These are phyloP conservation scores for Poeciliopsis infans DNA, from an alignment of 2,797 vertebrate genomes.

Conservation along the genomic window DNA sequence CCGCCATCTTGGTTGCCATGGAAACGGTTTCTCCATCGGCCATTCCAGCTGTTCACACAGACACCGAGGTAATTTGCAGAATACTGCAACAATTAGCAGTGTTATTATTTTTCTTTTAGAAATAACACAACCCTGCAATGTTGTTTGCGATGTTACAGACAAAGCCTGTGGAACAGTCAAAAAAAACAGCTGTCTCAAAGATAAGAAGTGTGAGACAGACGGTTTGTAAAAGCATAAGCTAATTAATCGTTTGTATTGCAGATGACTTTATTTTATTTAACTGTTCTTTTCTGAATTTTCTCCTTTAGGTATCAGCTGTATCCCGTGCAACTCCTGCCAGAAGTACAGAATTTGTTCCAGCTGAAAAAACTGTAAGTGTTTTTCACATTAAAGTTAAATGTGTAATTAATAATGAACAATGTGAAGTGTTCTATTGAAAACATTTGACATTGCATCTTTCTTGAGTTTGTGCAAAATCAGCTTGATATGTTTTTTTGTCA, in stretches of 20 bases:
- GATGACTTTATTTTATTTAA: not conserved
- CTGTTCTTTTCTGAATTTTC: not conserved
- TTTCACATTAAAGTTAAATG: too few relatives aligned
- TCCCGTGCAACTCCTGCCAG: rapidly evolving
- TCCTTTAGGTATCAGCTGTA: not conserved
- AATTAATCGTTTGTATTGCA: not conserved
- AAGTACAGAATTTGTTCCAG: not conserved
- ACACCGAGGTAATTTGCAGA: not conserved
- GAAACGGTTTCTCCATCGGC: not conserved
- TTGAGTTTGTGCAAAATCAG: too few relatives aligned
- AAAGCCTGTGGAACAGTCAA: not conserved
- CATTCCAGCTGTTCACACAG: not conserved
- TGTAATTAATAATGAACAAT: not conserved
- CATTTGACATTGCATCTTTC: too few relatives aligned
- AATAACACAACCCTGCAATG: not conserved
- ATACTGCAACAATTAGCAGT: not conserved
- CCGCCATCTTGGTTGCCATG: not conserved
- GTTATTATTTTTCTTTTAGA: not conserved
- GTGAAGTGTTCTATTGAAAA: not conserved
- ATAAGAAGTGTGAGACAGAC: not conserved
- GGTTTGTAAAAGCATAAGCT: not conserved
- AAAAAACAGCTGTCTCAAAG: not conserved
- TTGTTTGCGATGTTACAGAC: not conserved
- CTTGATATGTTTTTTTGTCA: not conserved
- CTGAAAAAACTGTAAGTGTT: not conserved